Base-by-base conservation (phyloP, 2,113 vertebrate genomes). In the Progne subis region DNA sequence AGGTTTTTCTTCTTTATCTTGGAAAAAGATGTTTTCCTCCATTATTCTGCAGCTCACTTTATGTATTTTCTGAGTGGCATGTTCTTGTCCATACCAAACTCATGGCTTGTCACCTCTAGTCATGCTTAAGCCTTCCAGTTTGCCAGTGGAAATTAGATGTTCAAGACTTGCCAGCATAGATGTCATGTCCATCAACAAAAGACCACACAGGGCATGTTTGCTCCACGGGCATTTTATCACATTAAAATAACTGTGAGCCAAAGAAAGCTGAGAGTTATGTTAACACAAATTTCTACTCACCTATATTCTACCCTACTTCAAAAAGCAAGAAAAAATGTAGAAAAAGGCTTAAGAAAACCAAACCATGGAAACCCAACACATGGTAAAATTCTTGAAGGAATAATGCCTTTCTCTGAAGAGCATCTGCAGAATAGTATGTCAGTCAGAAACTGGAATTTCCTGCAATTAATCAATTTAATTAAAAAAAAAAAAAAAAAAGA, bases 391-490 rank as follows among this genome's bases (percentile, higher is more conserved):
- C 74, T 64, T 85, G 65, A 79, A 92, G 67, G 69, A 89, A 76
- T 34, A 91, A 89, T 28, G 14, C 14, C 15, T 76, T 82, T 61
- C 78, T 87, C 67, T 85, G 75, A 86, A 95, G 56, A 81, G 37
- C 61, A 94, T 77, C 71, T 67, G 57, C 82, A 79, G 19, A 49
- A 81, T 18, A 85, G 52, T 20, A 46, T 34, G 34, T 63, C 75
- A 77, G 34, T 88, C 80, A 91, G 57, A 75, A 96, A 74, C 24
- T 77, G 52, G 56, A 77, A 94, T 95, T 96, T 95, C 87, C 91
- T 93, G 90, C 69, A 87, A 93, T 76, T 78, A 76, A 91, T 93
- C 88, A 90, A 68, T 60, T 50, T 55, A 84, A 59, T 61, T 50
- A 37, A 37, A 69, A 91, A 92, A 44, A 60, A 92, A 52, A 63